Conservation (phyloP, 1,140 invertebrate species). For the Cotesia vestalis region DNA sequence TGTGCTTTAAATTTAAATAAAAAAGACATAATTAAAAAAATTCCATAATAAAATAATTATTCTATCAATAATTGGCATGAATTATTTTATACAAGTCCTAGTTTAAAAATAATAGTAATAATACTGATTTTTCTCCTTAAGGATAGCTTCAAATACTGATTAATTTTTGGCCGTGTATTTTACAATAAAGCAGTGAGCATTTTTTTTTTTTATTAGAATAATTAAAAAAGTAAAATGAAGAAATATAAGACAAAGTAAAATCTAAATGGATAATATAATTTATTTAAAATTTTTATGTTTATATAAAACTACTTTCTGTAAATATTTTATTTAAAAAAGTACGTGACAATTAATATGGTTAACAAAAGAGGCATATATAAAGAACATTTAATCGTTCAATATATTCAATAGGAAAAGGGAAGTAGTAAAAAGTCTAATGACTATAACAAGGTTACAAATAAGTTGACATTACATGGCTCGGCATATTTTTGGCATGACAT, state of each 20-base stretch:
- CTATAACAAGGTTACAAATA: slow-evolving; percentile 25
- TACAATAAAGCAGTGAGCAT: slow-evolving; percentile 5
- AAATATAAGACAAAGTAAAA: not conserved
- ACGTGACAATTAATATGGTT: not conserved
- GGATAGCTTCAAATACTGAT: slow-evolving; percentile 10
- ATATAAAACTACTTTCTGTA: slow-evolving; percentile 10
- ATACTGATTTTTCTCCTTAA: slow-evolving; percentile 22
- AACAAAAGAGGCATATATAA: not conserved
- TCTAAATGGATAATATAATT: too few species aligned
- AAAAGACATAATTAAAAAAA: not conserved
- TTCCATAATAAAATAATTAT: slow-evolving; percentile 6
- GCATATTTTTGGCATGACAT: slow-evolving; percentile 26
- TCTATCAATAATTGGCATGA: slow-evolving; percentile 7
- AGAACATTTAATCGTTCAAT: slow-evolving; percentile 7
- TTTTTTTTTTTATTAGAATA: not conserved
- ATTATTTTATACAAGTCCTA: not conserved
- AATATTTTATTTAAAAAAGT: not conserved
- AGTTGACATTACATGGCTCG: slow-evolving; percentile 34
- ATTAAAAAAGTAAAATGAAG: not conserved
- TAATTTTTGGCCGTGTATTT: not conserved
- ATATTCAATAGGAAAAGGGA: not conserved
- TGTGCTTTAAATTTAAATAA: not conserved
- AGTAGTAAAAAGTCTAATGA: slow-evolving; percentile 29
- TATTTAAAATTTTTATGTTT: not conserved
- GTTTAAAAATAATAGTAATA: slow-evolving; percentile 20